Conservation (phyloP, 2,888 invertebrate genomes). For the Cosmia pyralina region DNA sequence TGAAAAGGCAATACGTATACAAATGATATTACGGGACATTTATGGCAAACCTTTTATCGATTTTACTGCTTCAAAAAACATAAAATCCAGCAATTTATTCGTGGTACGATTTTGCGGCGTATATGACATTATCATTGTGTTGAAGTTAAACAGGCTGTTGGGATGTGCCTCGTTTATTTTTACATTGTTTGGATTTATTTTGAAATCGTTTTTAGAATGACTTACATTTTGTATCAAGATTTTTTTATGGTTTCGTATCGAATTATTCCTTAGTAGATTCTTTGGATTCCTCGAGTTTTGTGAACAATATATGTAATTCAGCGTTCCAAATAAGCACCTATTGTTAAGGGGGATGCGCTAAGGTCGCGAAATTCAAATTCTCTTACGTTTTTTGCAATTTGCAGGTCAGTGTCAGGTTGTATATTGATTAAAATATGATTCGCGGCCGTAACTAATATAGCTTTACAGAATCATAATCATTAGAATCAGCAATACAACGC, state of each 20-base stretch:
- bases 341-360: no score
- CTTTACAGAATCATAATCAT: no score
- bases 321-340: no score
- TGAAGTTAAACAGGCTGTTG: conserved; percentile 18
- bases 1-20: conserved; percentile 59
- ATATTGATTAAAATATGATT: no score
- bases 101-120: conserved; percentile 38
- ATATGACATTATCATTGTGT: conserved; percentile 23
- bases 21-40: conserved; percentile 48
- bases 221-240: neutral
- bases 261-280: no score
- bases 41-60: conserved; percentile 50
- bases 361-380: no score
- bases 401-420: no score
- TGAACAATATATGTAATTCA: neutral
- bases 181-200: conserved; percentile 25
- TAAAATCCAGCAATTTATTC: conserved; percentile 59
- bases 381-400: no score
- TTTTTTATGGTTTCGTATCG: neutral
- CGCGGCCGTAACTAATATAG: no score
- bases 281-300: neutral
- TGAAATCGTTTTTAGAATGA: conserved; percentile 17
- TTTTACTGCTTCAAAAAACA: conserved; percentile 56
- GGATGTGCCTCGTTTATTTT: conserved; percentile 13
- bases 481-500: no score